Evolutionary conservation across 2,113 vertebrate genomes (phyloP), one percentile per base, ranked within the genome.

Genomic region (Atherinomorus stipes): DNA sequence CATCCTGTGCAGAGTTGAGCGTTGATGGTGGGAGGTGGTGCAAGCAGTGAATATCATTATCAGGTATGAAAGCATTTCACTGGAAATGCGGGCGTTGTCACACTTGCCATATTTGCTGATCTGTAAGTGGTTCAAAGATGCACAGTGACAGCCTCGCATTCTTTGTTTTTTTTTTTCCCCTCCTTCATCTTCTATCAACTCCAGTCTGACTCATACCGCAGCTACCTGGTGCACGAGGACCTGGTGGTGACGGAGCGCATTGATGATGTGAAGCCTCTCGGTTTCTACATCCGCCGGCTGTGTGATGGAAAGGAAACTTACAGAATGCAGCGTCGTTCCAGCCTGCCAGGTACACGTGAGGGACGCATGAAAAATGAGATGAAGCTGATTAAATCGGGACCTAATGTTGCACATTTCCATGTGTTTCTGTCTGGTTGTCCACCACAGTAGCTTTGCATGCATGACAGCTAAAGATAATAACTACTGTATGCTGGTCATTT

Each of bases 161-260:
- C 12, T 28, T 11, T 34, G 25, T 34, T 16, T 28, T 11, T 34
- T 4, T 31, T 11, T 16, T 28, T 1, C 31, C 15, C 28, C 25
- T 57, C 18, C 16, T 15, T 8, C 1, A 5, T 47, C 19, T 47
- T 34, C 31, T 34, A 8, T 34, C 31, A 34, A 11, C 73, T 50
- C 12, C 77, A 98, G 97, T 96, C 94, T 37, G 96, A 95, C 42
- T 96, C 96, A 7, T 97, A 97, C 84, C 96, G 95, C 84, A 96
- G 96, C 5, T 97, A 96, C 49, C 85, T 98, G 74, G 95, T 98
- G 78, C 96, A 92, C 49, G 96, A 99, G 93, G 96, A 98, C 78
- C 91, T 98, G 92, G 95, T 98, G 82, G 96, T 97, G 71, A 96
- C 97, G 0, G 96, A 98, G 87, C 94, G 96, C 28, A 95, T 98